Evolutionary conservation across 2,888 invertebrate species (phyloP).

Genomic region (Athripsodes cinereus): DNA sequence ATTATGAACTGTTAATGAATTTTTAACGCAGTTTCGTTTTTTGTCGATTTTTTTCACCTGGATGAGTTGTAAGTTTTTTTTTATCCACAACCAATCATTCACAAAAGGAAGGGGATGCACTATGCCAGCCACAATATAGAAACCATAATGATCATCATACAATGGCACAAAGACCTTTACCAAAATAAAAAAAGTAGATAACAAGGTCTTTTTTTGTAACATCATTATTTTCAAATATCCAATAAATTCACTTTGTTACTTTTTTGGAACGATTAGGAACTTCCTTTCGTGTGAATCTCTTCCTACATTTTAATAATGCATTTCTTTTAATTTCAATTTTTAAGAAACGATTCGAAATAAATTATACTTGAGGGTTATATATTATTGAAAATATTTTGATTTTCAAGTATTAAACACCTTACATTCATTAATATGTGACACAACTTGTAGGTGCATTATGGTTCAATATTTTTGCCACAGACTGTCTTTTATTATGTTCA

Average conservation of each 20-base stretch:
- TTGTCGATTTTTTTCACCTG: constrained; percentile 16
- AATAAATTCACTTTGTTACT: not conserved
- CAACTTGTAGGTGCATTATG: too few relatives aligned
- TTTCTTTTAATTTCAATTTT: too few relatives aligned
- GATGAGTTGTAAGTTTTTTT: not conserved
- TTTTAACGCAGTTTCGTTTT: constrained; percentile 26
- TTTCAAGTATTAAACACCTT: too few relatives aligned
- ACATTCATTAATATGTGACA: too few relatives aligned
- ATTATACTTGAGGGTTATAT: too few relatives aligned
- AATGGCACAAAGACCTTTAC: not conserved
- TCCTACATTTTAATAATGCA: too few relatives aligned
- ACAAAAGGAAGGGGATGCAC: constrained; percentile 21
- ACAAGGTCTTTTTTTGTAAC: not conserved
- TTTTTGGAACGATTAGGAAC: not conserved
- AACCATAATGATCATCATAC: constrained; percentile 24
- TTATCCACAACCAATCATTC: constrained; percentile 15
- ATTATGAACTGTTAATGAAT: constrained; percentile 28
- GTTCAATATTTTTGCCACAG: too few relatives aligned
- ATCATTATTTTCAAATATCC: not conserved
- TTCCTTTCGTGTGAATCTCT: not conserved
- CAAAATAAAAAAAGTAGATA: constrained; percentile 2
- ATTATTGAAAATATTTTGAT: too few relatives aligned
- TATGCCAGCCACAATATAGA: constrained; percentile 9
- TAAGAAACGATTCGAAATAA: too few relatives aligned
- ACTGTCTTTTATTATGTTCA: too few relatives aligned